Base-by-base conservation (phyloP, 2,113 vertebrate species). In the Neolamprologus kungweensis region DNA sequence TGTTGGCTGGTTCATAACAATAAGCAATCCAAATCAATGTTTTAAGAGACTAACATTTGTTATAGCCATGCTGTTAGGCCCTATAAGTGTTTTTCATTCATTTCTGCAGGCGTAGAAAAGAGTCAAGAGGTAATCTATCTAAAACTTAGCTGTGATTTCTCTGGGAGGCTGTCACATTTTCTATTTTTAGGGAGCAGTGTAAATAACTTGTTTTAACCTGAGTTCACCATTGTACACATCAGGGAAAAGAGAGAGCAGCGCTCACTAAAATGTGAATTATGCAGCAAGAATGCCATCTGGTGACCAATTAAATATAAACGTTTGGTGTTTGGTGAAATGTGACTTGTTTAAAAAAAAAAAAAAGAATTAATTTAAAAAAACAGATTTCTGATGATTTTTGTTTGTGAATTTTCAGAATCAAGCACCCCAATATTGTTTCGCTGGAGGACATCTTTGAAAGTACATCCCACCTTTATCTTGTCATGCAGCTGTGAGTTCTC, bases 361-460 rank as follows among this genome's bases (percentile, higher is more conserved):
- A 7, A 17, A 1, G 1, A 37, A 21, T 68, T 0, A 3, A 68
- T 65, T 37, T 0, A 4, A 65, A 63, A 0, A 3, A 65, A 4
- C 3, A 10, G 23, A 50, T 78, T 58, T 45, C n/a, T 83, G 10
- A 37, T 63, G 7, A 37, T 80, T 83, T 87, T 14, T 73, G 13
- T 63, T 23, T 9, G 12, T 87, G 55, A 60, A 6, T 65, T 85
- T 60, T 87, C 94, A 99, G 99, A 96, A 99, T 99, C 95, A 98
- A 99, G 90, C 99, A 99, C 81, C 95, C 98, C 86, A 99, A 99
- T 92, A 99, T 99, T 0, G 98, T 99, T 86, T 97, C 98, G 5
- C 95, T 99, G 97, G 98, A 99, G 92, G 98, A 99, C 92, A 99
- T 99, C 95, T 99, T 99, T 8, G 99, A 99, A 96, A 99, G 97